Base-by-base conservation (phyloP, 1,140 invertebrate species). In the Aphis gossypii region DNA sequence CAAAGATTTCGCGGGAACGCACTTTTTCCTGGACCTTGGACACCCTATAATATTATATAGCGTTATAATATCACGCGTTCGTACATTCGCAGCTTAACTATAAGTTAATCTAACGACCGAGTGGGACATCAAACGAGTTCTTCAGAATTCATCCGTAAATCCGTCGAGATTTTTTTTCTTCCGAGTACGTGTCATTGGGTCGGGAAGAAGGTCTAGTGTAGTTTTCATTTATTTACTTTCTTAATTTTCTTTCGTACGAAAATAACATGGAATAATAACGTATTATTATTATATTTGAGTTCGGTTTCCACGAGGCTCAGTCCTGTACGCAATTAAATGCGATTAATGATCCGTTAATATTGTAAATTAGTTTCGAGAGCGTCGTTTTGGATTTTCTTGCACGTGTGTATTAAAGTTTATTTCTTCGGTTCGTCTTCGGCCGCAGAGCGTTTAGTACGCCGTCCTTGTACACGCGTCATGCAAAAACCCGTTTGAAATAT, bases 111-210 rank as follows among this genome's bases (percentile, higher is more conserved):
- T 41, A 46, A 46, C 41, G 41, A 11, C 21, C 23, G 83, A 89
- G 87, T 11, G 18, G 9, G 14, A 92, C 90, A 76, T 92, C 90
- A 92, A 92, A 92, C 68, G 90, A 41, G 41, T 92, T 35, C 9
- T 68, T 82, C 41, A 14, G 68, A 82, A 51, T 92, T 48, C 90
- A 92, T 92, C 90, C 90, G 90, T 92, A 92, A 92, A 92, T 92
- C 90, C 90, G 90, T 82, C 46, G 87, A 38, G 90, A 25, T 38
- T 92, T 41, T 51, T 92, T 87, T 89, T 46, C 46, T 48, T 87
- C 44, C 82, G 7, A 83, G 82, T n/a, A 9, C 83, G 38, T 5
- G 60, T n/a, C 14, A n/a, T 76, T 3, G 38, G 21, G 82, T 25
- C 82, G 82, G 44, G 35, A 14, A 48, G 46, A 88, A 21, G 48